Evolutionary conservation across 1,140 invertebrate genomes (phyloP).

Genomic region (Heliothis virescens): DNA sequence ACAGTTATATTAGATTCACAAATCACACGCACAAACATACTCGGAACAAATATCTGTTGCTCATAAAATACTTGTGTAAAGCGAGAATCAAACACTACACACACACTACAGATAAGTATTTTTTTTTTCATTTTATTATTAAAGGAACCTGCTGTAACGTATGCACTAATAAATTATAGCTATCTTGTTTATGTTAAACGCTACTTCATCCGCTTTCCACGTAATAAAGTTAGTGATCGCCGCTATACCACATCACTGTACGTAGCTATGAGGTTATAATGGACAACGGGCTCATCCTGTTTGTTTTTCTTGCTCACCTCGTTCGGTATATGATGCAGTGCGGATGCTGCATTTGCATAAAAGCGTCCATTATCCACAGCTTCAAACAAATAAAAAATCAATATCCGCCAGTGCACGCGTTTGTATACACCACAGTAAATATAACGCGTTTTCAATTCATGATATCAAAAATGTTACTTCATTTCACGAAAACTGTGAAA

Average conservation of each 20-base stretch:
- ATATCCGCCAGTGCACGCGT: constrained; percentile 62
- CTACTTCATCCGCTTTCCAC: constrained; percentile 2
- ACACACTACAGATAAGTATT: not conserved
- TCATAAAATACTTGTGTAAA: constrained; percentile 33
- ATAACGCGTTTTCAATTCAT: constrained; percentile 33
- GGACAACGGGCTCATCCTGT: constrained; percentile 56
- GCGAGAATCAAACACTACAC: constrained; percentile 33
- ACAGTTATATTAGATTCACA: constrained; percentile 6
- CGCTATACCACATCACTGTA: not conserved
- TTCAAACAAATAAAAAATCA: constrained; percentile 80
- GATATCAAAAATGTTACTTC: constrained; percentile 24
- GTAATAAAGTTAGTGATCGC: constrained; percentile 31
- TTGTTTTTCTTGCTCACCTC: constrained; percentile 64
- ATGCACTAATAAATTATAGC: constrained; percentile 10
- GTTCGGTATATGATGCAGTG: constrained; percentile 73
- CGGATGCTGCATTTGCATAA: constrained; percentile 81
- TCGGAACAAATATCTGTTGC: constrained; percentile 25
- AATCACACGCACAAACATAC: constrained; percentile 17
- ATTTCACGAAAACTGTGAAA: constrained; percentile 2
- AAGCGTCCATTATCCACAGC: constrained; percentile 80
- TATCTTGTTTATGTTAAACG: constrained; percentile 23
- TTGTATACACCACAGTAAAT: constrained; percentile 26
- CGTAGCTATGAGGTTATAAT: constrained; percentile 13
- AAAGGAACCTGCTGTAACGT: constrained; percentile 12
- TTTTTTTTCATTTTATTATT: constrained; percentile 20